Evolutionary conservation across 2,113 vertebrate genomes (phyloP), one percentile per base, ranked within the genome.

Genomic region (Dolichallabes microphthalmus): DNA sequence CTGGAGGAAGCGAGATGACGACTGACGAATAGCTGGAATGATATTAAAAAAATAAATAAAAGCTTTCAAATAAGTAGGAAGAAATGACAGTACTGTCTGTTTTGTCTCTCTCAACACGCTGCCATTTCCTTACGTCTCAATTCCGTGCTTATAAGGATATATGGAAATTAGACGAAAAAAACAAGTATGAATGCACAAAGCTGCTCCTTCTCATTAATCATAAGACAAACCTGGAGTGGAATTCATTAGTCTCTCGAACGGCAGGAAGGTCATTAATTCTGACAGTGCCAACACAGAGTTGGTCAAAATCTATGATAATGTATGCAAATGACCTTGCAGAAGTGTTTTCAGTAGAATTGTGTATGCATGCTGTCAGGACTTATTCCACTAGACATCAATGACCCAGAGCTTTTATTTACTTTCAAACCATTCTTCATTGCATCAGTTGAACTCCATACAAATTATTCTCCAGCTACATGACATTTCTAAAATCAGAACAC

Each of bases 201-300:
- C 58, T 68, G 32, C n/a, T 57, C 20, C 55, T 81, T 80, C 60
- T 39, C 20, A 39, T 86, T 55, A 35, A 71, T 82, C 58, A 82
- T 74, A 30, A 75, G 76, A 68, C 32, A 78, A 83, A 86, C 64
- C 39, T 57, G 32, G 17, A 20, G 27, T 76, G 69, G 61, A 85
- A 88, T 82, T 64, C 66, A 83, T 75, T 79, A 64, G 69, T n/a
- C 86, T 86, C 78, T 58, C 73, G 45, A 53, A 88, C 78, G 80
- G 20, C 57, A 53, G 81, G 82, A 83, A 85, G 85, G 87, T 91
- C 84, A 90, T 92, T 89, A 88, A 88, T 57, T 83, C 39, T 85
- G 91, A 87, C 35, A 69, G 83, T 80, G 66, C 35, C 88, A 87
- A 82, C 58, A 80, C 66, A 35, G 66, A 71, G 87, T 81, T 74